Conservation (phyloP, 1,140 invertebrate species). For the Antheraea mylitta region DNA sequence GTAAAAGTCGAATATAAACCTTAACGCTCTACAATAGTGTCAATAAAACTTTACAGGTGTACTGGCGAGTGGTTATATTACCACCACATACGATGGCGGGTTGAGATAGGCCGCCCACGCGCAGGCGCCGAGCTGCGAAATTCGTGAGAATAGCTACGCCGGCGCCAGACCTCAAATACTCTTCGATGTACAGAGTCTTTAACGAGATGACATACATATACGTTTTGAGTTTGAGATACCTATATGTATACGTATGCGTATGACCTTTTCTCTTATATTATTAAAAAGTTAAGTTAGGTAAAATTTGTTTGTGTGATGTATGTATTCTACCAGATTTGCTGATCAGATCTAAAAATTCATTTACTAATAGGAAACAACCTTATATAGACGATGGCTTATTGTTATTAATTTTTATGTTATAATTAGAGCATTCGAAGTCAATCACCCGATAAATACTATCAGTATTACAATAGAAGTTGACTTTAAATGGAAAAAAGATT, state of each 20-base stretch:
- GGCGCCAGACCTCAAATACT: constrained; percentile 42
- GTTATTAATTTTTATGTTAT: no score
- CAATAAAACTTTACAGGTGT: constrained; percentile 28
- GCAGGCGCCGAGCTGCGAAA: constrained; percentile 66
- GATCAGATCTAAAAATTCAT: no score
- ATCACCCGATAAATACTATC: no score
- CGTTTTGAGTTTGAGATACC: background rate
- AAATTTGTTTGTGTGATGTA: no score
- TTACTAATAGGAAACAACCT: no score
- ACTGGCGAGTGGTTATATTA: constrained; percentile 39
- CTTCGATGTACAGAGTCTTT: background rate
- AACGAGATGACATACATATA: background rate
- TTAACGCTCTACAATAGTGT: constrained; percentile 35
- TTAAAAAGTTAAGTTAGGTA: no score
- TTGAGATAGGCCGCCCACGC: constrained; percentile 70
- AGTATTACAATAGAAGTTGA: no score
- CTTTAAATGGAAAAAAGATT: no score
- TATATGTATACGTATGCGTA: background rate
- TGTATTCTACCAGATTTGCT: no score
- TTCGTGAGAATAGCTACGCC: constrained; percentile 70
- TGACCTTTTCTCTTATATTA: no score
- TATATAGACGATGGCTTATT: no score
- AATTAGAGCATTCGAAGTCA: no score
- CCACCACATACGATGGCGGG: constrained; percentile 64
- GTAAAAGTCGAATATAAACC: constrained; percentile 29